Evolutionary conservation across 2,113 vertebrate species (phyloP).

Genomic region (Numenius arquata): DNA sequence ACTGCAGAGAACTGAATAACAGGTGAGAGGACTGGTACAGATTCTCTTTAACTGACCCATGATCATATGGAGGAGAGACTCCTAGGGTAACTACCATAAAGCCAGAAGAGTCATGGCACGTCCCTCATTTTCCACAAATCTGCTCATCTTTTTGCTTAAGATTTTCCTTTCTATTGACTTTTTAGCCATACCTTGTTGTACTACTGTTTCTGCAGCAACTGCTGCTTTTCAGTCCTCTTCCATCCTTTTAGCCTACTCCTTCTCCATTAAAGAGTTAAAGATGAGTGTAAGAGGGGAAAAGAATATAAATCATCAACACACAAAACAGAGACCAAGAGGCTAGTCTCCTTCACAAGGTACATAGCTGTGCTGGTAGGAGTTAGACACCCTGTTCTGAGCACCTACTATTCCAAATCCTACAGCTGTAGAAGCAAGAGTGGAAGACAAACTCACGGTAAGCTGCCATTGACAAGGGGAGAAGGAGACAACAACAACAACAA

Average conservation of each 20-base stretch:
- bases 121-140: not conserved
- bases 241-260: not conserved
- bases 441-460: rapidly evolving
- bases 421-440: not conserved
- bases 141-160: not conserved
- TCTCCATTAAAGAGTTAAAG: not conserved
- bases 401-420: not conserved
- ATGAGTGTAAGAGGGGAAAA: not conserved
- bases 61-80: not conserved
- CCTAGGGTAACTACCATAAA: not conserved
- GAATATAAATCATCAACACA: not conserved
- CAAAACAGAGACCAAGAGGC: not conserved
- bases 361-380: not conserved
- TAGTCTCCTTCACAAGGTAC: not conserved
- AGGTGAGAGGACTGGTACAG: not conserved
- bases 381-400: not conserved
- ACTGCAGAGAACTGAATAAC: not conserved
- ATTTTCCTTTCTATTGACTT: not conserved
- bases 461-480: not conserved
- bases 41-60: not conserved
- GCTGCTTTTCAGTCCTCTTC: not conserved
- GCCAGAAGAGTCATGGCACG: not conserved
- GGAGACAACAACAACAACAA: too few species aligned
- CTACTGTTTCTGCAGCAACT: not conserved
- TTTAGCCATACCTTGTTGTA: not conserved